phyloP scores from a whole-genome alignment of 2,888 invertebrate genomes.

The Calliphora vomitoria region DNA sequence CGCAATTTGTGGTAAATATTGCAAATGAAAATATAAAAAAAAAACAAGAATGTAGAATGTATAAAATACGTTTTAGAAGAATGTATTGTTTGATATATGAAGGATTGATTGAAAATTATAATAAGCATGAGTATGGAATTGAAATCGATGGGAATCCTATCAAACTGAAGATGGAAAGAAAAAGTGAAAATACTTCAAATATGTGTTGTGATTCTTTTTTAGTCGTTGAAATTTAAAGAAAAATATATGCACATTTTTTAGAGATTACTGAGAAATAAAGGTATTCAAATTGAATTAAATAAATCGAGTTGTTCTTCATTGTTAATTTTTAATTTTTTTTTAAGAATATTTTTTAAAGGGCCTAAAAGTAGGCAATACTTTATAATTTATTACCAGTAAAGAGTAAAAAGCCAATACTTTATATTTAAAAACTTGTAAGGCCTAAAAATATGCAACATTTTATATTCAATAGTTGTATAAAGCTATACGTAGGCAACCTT shows the following conservation, averaged over 20 bases:
- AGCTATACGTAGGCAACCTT: too few relatives aligned
- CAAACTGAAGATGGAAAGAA: not conserved
- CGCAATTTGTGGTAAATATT: slow-evolving; percentile 71
- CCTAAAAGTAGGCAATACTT: too few relatives aligned
- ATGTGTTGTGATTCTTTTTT: not conserved
- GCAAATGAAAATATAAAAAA: slow-evolving; percentile 58
- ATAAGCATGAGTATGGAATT: slow-evolving; percentile 47
- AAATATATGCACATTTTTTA: not conserved
- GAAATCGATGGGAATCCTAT: slow-evolving; percentile 48
- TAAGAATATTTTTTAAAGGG: too few relatives aligned
- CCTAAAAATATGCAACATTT: too few relatives aligned
- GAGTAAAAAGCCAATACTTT: too few relatives aligned
- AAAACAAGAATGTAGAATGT: not conserved
- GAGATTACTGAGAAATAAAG: too few relatives aligned
- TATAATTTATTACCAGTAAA: too few relatives aligned
- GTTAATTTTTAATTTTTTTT: too few relatives aligned
- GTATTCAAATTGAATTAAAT: too few relatives aligned
- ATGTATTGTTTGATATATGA: slow-evolving; percentile 64
- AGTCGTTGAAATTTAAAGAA: not conserved
- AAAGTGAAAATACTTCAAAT: slow-evolving; percentile 25
- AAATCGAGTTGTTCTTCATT: too few relatives aligned
- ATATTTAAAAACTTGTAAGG: too few relatives aligned
- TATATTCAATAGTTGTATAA: too few relatives aligned
- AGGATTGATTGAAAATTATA: slow-evolving; percentile 66
- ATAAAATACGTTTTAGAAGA: slow-evolving; percentile 6